Percentiles rank a stretch among this genome's conserved stretches.
These are phyloP conservation scores for Blera fallax DNA, from an alignment of 2,888 invertebrate genomes.

Conservation along the genomic window DNA sequence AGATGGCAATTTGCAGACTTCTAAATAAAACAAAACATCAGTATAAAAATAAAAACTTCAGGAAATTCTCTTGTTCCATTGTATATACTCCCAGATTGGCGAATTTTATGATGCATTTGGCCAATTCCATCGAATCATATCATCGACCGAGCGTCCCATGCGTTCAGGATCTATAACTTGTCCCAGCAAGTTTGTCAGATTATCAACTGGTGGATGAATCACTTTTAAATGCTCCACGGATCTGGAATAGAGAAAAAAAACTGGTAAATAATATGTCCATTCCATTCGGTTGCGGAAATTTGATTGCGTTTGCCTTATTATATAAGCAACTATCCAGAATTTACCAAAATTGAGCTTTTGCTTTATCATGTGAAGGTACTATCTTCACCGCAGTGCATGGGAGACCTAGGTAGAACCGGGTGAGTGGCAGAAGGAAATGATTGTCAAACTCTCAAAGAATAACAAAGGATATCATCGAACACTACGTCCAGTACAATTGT, in stretches of 20 bases:
- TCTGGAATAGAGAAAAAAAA: conserved; percentile 7
- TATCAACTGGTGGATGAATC: conserved; percentile 54
- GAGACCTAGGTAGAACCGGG: too few species aligned
- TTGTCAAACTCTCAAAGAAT: too few species aligned
- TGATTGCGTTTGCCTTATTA: too few species aligned
- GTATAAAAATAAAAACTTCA: conserved; percentile 33
- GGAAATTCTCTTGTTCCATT: background rate
- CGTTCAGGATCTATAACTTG: conserved; percentile 67
- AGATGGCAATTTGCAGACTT: conserved; percentile 2
- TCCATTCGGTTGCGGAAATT: too few species aligned
- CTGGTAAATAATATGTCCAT: too few species aligned
- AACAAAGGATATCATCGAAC: too few species aligned
- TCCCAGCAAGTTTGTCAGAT: conserved; percentile 55
- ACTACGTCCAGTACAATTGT: too few species aligned
- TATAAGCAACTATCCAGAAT: too few species aligned
- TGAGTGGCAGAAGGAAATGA: too few species aligned
- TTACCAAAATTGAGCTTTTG: too few species aligned
- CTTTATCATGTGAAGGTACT: too few species aligned
- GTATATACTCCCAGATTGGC: background rate
- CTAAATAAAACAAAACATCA: background rate
- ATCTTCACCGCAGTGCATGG: too few species aligned
- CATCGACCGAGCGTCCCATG: conserved; percentile 62
- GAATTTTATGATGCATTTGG: conserved; percentile 55
- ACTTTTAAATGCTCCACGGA: conserved; percentile 58
- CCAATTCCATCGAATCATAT: conserved; percentile 73